Percentiles rank a stretch among this genome's conserved stretches.
Conservation (phyloP, 1,140 invertebrate species). For the Sipha flava region DNA sequence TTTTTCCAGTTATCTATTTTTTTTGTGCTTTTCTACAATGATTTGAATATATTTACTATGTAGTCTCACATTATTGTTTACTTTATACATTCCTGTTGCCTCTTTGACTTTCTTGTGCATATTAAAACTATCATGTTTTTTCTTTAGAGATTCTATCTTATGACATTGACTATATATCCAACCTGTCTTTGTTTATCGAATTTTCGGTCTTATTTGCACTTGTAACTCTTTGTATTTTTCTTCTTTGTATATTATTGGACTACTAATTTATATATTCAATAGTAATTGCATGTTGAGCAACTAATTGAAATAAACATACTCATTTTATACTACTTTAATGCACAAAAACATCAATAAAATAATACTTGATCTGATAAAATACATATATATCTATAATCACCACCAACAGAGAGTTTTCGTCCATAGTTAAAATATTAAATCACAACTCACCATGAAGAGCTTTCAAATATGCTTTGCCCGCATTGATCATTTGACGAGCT, state of each 20-base stretch:
- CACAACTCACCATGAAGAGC: conserved; percentile 75
- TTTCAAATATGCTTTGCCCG: conserved; percentile 85
- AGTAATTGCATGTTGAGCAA: no score
- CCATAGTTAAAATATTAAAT: neutral
- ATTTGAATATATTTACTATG: neutral
- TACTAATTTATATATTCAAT: no score
- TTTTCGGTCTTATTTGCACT: conserved; percentile 14
- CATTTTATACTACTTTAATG: no score
- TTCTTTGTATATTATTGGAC: no score
- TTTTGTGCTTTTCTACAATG: neutral
- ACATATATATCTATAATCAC: neutral
- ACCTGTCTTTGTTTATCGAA: neutral
- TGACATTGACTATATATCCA: neutral
- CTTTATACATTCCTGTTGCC: neutral
- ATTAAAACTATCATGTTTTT: conserved; percentile 33
- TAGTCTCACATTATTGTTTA: neutral
- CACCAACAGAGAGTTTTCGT: neutral
- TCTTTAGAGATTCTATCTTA: conserved; percentile 17
- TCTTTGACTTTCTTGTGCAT: conserved; percentile 34
- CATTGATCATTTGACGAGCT: conserved; percentile 81
- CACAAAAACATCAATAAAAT: no score
- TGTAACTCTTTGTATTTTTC: neutral
- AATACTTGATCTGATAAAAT: no score
- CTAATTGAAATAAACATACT: no score
- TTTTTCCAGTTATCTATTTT: neutral